Evolutionary conservation across 2,797 vertebrate genomes (phyloP).

Genomic region (Pterois miles): DNA sequence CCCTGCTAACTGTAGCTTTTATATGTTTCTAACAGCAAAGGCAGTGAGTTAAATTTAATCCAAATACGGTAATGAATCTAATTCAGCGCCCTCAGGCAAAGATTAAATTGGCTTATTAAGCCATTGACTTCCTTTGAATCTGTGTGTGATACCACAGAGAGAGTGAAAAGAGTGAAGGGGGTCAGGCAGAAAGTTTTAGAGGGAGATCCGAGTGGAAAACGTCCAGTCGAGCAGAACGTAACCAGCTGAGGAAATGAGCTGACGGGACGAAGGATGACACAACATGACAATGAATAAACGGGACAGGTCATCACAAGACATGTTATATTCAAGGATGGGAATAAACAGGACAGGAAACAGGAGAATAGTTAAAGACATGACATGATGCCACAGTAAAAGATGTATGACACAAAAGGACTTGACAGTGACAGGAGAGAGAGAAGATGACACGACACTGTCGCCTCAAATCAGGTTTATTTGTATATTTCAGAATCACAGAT

Average conservation of each 20-base stretch:
- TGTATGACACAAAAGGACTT: too few species aligned
- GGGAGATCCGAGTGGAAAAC: neutral
- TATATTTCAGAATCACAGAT: too few species aligned
- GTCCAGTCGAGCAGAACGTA: neutral
- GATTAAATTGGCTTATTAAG: constrained; percentile 52
- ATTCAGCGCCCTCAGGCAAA: constrained; percentile 31
- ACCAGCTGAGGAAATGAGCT: neutral
- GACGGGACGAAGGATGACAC: neutral
- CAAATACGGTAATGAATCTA: constrained; percentile 46
- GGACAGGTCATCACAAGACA: neutral
- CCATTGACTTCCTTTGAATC: constrained; percentile 5
- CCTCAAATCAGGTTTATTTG: too few species aligned
- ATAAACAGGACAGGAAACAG: neutral
- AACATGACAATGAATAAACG: neutral
- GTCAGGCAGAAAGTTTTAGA: neutral
- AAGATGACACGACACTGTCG: too few species aligned
- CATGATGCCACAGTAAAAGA: too few species aligned
- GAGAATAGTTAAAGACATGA: too few species aligned
- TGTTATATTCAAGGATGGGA: neutral
- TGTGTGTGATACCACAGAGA: constrained; percentile 9
- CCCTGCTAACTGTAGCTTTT: constrained; percentile 21
- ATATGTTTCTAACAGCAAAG: constrained; percentile 19
- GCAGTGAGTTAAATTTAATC: constrained; percentile 38
- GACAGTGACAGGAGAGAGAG: too few species aligned
- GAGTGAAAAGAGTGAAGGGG: neutral